A percentile compares a stretch with the other conserved stretches of the same genome.
These are phyloP conservation scores for Lamprotornis superbus DNA, from an alignment of 2,113 vertebrate species.

Conservation along the genomic window DNA sequence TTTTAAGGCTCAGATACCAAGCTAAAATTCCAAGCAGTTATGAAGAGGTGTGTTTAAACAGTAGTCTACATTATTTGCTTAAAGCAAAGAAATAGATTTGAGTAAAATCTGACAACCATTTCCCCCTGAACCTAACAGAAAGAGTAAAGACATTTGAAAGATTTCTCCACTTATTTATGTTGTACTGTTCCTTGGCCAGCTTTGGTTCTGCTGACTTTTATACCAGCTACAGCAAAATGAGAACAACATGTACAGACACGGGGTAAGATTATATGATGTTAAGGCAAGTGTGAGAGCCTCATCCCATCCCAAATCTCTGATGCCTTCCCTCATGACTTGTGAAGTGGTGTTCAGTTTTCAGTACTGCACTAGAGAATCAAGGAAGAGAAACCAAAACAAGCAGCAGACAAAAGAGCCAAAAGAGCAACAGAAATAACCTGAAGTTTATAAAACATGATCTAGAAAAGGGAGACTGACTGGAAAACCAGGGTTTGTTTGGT, in stretches of 20 bases:
- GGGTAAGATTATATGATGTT: background rate
- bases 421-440: background rate
- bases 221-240: background rate
- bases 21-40: conserved; percentile 57
- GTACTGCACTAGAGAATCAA: background rate
- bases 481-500: background rate
- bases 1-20: conserved; percentile 59
- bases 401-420: background rate
- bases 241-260: background rate
- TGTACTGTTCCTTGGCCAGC: background rate
- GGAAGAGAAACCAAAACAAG: background rate
- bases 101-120: conserved; percentile 43
- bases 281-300: background rate
- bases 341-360: background rate
- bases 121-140: conserved; percentile 11
- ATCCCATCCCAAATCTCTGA: background rate
- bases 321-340: background rate
- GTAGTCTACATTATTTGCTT: conserved; percentile 55
- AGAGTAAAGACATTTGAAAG: conserved; percentile 29
- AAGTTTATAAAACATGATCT: background rate
- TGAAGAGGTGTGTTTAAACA: conserved; percentile 56
- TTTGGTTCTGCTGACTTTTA: conserved; percentile 15
- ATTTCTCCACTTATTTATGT: conserved; percentile 52
- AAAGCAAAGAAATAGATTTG: conserved; percentile 57
- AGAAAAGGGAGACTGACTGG: background rate